Evolutionary conservation across 2,888 invertebrate species (phyloP), one percentile per base, ranked within the genome.

Genomic region (Hydroisotoma schaefferi): DNA sequence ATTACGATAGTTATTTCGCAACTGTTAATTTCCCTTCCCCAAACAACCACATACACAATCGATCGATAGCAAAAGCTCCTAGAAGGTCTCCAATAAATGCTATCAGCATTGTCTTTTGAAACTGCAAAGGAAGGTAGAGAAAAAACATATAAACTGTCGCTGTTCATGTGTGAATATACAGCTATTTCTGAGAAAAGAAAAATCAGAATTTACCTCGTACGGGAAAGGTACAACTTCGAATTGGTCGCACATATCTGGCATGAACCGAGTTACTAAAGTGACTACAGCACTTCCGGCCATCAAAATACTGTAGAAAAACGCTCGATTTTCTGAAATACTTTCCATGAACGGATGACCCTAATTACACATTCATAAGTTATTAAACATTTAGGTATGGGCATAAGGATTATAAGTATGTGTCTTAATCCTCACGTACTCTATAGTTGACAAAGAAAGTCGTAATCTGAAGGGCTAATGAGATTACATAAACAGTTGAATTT

Each of bases 271-370:
- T 3, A 94, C 90, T 48, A 99, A 81, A 40, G 86, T 84, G 57
- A 95, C 79, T 55, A 98, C 90, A 20, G 88, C 85, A 28, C 84
- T 84, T 27, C 88, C 87, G 5, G 95, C 93, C 67, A 87, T 81
- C 61, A 91, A 71, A 65, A 99, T 84, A 75, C 95, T 94, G 81
- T 92, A 95, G 74, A 98, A 78, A 67, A 99, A 81, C 2, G 94
- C 87, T 75, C 88, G 89, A 80, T 99, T 99, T 77, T 94, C 91
- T 47, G 81, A 81, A 54, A 99, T 80, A 74, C 94, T 91, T 78
- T 98, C 97, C 99, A 99, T 99, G 76, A 93, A 99, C 2, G 99
- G 99, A 77, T 93, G 88, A 5, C 99, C 99, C 95, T 97, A 77
- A 76, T 74, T 70, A 59, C 72, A 57, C 44, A 66, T 20, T n/a